Base-by-base conservation (phyloP, 2,113 vertebrate genomes). In the Plecotus auritus region DNA sequence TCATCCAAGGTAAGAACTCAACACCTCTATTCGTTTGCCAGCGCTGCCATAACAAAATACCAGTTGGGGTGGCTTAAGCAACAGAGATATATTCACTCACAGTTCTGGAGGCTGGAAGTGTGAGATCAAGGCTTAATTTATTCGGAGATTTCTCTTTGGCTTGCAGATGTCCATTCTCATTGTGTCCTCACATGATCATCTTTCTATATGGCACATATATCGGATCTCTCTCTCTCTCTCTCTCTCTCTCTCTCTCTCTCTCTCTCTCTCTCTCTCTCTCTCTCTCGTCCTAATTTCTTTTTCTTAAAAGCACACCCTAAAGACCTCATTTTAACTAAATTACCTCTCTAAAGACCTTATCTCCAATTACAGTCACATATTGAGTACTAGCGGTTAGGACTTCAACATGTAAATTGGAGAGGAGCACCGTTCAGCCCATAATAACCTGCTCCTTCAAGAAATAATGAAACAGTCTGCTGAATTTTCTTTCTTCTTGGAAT, bases 1-100 rank as follows among this genome's bases (percentile, higher is more conserved):
- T 99, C 99, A 9, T 99, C 99, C 47, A 99, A 99, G 98, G 99
- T 99, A 96, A 98, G 97, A 67, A n/a, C 22, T 0, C 2, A 0
- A 30, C 4, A 35, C 2, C 45, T 12, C 1, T 28, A 2, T 73
- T 42, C 1, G 2, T 37, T 23, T 67, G 30, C 42, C 30, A 42
- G 30, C 13, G 32, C 77, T 30, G 5, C 51, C 30, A 14, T n/a
- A 56, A 81, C 35, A 56, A 80, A 90, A 28, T 5, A 23, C 66
- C 30, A 22, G 5, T 47, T n/a, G 16, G 0, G 30, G 35, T 80
- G 37, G 49, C 28, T 64, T 35, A 40, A 13, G 26, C 51, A 51
- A 7, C 30, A 40, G 32, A 67, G 10, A 70, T 32, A 18, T 16
- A 7, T 64, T 45, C 81, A 51, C 56, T 83, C 67, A 32, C 12